Base-by-base conservation (phyloP, 2,113 vertebrate species). In the Ginglymostoma cirratum region DNA sequence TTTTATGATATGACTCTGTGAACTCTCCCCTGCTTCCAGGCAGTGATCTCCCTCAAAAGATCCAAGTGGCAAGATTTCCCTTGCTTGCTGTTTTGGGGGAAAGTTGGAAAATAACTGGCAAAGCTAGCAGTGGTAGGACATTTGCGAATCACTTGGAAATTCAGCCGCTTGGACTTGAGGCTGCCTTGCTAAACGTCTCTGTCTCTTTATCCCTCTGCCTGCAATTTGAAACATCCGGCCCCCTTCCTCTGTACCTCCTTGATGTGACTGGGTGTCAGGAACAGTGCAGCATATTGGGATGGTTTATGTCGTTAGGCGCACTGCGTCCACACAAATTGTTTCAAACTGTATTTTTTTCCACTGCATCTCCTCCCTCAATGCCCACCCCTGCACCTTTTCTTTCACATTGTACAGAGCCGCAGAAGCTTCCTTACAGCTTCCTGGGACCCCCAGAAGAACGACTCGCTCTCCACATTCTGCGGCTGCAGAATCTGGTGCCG, bases 401-500 rank as follows among this genome's bases (percentile, higher is more conserved):
- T 23, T 86, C 24, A 10, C 38, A 2, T n/a, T 65, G 34, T 92
- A n/a, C 95, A 98, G 98, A 98, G 96, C 8, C 95, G 0, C 0
- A 87, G 0, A 19, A 83, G 14, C 96, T 96, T 65, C 0, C 0
- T 0, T 34, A 93, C 0, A 17, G 0, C 0, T 78, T 86, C 65
- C 70, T 96, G 14, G 98, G 97, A 6, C 48, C 78, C 0, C 96
- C 97, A 65, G 97, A 97, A 15, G 98, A 98, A 45, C 97, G 97
- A 66, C 96, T 98, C 66, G 97, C 98, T 0, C 97, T 98, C 66
- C 76, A 98, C 27, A 85, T 98, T 5, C 97, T 98, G 76, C 97
- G n/a, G 3, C 55, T 87, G 2, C 97, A 97, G 6, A 96, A 96
- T 34, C 97, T 98, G 0, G 97, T 98, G 0, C 97, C 97, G 0